These are phyloP conservation scores for rat (Rattus norvegicus) DNA, from an alignment of 2,113 vertebrate species.

Conservation along the genomic window DNA sequence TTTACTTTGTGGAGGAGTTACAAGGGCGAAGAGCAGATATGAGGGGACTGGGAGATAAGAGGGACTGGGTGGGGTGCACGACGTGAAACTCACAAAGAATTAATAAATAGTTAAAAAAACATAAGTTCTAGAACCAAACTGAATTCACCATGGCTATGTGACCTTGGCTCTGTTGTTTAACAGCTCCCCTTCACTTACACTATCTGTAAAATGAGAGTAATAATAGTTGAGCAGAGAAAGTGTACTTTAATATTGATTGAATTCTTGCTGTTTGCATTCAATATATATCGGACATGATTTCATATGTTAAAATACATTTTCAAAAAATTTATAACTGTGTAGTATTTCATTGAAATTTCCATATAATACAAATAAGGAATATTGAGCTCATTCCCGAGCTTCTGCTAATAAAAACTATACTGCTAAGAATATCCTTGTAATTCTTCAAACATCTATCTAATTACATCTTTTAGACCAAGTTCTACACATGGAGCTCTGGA, in stretches of 20 bases:
- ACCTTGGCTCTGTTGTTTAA: not conserved
- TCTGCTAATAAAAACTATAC: not conserved
- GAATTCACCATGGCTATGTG: not conserved
- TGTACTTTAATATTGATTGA: not conserved
- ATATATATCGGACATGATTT: constrained; percentile 37
- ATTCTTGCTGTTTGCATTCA: constrained; percentile 30
- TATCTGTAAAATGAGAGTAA: constrained; percentile 19
- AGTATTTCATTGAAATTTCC: constrained; percentile 4
- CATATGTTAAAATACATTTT: constrained; percentile 18
- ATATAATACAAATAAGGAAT: constrained; percentile 29
- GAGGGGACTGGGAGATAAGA: not conserved
- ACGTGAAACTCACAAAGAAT: not conserved
- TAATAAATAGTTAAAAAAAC: not conserved
- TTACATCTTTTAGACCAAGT: constrained; percentile 16
- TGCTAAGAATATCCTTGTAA: not conserved
- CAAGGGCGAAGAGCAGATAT: not conserved
- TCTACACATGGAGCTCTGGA: not conserved
- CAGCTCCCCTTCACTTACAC: not conserved
- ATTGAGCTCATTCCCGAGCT: not conserved
- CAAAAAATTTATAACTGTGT: constrained; percentile 28
- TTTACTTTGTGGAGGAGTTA: not conserved
- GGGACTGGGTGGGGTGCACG: not conserved
- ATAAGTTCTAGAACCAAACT: constrained; percentile 15
- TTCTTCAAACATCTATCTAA: not conserved
- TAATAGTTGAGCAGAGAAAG: not conserved